Conservation (phyloP, 2,888 invertebrate species). For the Ornithoptera alexandrae region DNA sequence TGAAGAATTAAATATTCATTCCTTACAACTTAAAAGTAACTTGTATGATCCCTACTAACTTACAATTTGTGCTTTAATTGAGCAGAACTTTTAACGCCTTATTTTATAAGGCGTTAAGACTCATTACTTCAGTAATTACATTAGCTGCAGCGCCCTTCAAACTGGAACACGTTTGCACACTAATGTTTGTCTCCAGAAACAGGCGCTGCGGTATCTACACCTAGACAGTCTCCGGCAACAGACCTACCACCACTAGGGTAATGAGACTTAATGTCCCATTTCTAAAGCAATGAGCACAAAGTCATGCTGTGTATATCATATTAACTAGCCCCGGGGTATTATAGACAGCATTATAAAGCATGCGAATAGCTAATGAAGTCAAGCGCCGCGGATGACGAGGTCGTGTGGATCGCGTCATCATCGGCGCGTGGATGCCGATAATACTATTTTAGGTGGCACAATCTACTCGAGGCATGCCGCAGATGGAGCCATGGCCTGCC, state of each 20-base stretch:
- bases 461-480: slow-evolving; percentile 15
- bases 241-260: no score
- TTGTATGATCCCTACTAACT: background rate
- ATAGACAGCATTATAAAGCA: slow-evolving; percentile 43
- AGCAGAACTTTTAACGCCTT: background rate
- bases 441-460: slow-evolving; percentile 35
- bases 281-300: no score
- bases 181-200: no score
- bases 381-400: slow-evolving; percentile 46
- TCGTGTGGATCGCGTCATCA: slow-evolving; percentile 34
- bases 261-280: no score
- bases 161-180: no score
- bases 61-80: no score
- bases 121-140: background rate
- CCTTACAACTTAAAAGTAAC: no score
- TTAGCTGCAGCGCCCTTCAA: no score
- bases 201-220: no score
- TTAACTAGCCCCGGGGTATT: slow-evolving; percentile 42
- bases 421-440: slow-evolving; percentile 29
- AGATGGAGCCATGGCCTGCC: slow-evolving; percentile 25
- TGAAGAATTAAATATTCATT: no score
- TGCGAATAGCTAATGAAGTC: slow-evolving; percentile 51
- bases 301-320: no score
- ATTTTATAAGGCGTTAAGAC: background rate
- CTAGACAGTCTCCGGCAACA: no score